phyloP scores from a whole-genome alignment of 2,113 vertebrate species.

The Spheniscus mendiculus region DNA sequence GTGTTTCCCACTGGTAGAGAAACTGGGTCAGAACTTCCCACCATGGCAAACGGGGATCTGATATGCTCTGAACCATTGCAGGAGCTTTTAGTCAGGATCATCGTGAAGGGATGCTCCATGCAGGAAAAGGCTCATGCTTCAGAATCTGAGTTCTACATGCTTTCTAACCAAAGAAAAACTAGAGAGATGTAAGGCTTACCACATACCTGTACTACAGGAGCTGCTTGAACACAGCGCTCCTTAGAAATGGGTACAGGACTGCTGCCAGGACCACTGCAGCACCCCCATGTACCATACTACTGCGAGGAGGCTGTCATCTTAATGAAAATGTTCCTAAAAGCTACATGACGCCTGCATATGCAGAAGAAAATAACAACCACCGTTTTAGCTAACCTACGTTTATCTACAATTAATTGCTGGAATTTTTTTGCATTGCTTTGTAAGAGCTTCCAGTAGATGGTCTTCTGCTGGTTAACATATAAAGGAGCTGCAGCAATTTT shows the following conservation, averaged over 20 bases:
- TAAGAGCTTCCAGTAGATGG: background rate
- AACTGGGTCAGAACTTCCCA: slow-evolving; percentile 34
- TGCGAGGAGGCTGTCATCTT: background rate
- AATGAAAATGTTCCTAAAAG: background rate
- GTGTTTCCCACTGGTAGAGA: background rate
- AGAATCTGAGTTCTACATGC: background rate
- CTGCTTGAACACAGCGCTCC: background rate
- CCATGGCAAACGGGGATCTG: background rate
- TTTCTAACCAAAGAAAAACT: background rate
- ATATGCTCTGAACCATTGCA: background rate
- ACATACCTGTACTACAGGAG: background rate
- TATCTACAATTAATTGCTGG: background rate
- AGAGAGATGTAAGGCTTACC: background rate
- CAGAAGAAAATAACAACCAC: background rate
- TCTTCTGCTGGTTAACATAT: background rate
- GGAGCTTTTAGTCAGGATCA: background rate
- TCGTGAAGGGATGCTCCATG: background rate
- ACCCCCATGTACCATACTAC: rapidly evolving
- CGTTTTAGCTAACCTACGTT: background rate
- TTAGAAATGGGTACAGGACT: background rate
- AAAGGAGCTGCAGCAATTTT: background rate
- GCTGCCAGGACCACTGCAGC: background rate
- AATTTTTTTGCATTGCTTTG: background rate
- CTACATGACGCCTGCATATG: background rate
- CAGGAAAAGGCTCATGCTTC: background rate